Evolutionary conservation across 1,140 invertebrate genomes (phyloP).

Genomic region (Cotesia glomerata): DNA sequence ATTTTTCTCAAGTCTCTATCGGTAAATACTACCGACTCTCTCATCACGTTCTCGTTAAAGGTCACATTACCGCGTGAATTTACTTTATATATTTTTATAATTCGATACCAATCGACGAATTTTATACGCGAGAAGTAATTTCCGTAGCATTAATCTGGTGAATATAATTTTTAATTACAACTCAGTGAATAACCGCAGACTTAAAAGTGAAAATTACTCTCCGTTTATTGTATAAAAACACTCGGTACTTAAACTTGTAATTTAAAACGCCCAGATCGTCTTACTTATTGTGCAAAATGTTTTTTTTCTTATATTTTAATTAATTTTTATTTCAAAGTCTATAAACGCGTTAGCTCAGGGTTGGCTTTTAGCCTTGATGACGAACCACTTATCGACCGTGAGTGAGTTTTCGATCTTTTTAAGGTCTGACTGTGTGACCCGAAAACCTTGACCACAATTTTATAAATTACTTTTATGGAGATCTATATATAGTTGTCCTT

Average conservation of each 20-base stretch:
- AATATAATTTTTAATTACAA: no score
- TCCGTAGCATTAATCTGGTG: no score
- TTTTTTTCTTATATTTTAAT: background rate
- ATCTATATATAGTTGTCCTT: background rate
- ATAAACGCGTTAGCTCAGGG: background rate
- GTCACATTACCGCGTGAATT: background rate
- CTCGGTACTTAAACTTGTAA: no score
- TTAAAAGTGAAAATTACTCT: no score
- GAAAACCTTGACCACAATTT: background rate
- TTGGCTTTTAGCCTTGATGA: background rate
- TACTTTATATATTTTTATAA: background rate
- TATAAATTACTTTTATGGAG: background rate
- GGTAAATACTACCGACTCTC: background rate
- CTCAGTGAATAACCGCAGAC: no score
- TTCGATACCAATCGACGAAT: no score
- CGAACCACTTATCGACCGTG: background rate
- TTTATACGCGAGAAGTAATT: no score
- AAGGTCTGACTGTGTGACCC: background rate
- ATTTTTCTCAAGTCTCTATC: background rate
- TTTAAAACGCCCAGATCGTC: background rate
- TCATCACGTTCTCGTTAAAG: slow-evolving; percentile 1
- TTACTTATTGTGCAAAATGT: background rate
- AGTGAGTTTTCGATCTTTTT: background rate
- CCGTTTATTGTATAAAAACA: no score
- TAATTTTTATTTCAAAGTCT: background rate